A percentile compares a stretch with the other conserved stretches of the same genome.
Evolutionary conservation across 2,113 vertebrate species (phyloP).

Genomic region (Oxygymnocypris stewartii): DNA sequence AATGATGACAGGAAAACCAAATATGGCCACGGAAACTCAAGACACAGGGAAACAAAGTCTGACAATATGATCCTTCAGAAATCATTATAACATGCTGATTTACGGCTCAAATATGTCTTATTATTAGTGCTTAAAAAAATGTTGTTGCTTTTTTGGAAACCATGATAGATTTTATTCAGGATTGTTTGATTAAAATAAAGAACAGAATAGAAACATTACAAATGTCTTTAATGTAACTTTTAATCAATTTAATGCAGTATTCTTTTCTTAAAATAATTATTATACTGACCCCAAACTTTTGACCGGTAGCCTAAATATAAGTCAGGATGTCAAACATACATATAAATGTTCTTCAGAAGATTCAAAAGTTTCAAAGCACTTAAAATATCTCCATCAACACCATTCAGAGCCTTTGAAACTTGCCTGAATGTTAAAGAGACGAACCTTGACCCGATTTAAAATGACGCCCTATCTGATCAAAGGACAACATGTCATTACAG

Average conservation of each 20-base stretch:
- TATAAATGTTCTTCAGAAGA: not conserved
- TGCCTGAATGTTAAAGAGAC: constrained; percentile 10
- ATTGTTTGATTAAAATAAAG: not conserved
- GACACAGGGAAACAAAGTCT: no score
- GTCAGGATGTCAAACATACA: not conserved
- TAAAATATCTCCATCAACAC: not conserved
- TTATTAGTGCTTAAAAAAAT: not conserved
- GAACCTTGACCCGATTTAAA: constrained; percentile 31
- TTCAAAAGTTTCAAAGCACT: not conserved
- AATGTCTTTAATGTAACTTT: not conserved
- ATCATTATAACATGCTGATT: not conserved
- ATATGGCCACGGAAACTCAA: no score
- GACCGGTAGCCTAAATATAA: not conserved
- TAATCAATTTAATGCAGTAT: not conserved
- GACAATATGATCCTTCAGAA: not conserved
- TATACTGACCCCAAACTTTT: not conserved
- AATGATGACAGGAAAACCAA: no score
- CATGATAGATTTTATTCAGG: not conserved
- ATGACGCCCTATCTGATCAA: constrained; percentile 22
- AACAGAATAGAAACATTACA: not conserved
- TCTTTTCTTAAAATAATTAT: not conserved
- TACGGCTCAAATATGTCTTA: not conserved
- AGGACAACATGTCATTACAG: constrained; percentile 40
- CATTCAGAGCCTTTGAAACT: not conserved
- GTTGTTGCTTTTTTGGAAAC: not conserved